Conservation (phyloP, 2,113 vertebrate genomes). For the Gulo gulo region DNA sequence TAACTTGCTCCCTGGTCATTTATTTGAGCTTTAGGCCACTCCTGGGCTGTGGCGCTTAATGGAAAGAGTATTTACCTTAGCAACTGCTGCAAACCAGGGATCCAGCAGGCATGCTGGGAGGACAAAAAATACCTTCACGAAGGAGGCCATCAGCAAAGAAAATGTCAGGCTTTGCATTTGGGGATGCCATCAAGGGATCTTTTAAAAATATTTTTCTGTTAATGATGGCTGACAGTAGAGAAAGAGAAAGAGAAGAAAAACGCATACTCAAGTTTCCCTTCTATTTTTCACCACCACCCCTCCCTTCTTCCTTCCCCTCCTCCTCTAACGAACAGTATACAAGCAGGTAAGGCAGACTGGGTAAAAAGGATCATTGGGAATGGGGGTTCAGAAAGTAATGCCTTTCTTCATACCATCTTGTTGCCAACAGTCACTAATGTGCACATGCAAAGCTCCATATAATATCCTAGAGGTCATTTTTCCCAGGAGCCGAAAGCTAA, state of each 20-base stretch:
- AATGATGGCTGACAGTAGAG: slow-evolving; percentile 60
- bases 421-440: neutral
- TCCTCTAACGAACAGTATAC: neutral
- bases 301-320: neutral
- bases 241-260: slow-evolving; percentile 45
- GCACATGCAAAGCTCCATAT: neutral
- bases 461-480: slow-evolving; percentile 5
- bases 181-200: slow-evolving; percentile 74
- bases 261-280: slow-evolving; percentile 19
- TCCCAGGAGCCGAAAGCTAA: neutral
- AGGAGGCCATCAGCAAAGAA: slow-evolving; percentile 70
- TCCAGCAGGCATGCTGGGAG: slow-evolving; percentile 69
- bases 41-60: slow-evolving; percentile 68
- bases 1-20: slow-evolving; percentile 76
- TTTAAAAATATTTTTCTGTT: slow-evolving; percentile 77
- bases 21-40: slow-evolving; percentile 75
- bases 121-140: slow-evolving; percentile 64
- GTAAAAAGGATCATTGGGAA: neutral
- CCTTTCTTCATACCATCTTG: neutral
- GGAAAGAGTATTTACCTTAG: slow-evolving; percentile 78
- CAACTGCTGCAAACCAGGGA: slow-evolving; percentile 61
- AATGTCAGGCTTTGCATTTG: slow-evolving; percentile 73
- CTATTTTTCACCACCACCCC: neutral
- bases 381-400: neutral
- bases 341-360: neutral